Evolutionary conservation across 2,797 vertebrate genomes (phyloP), one percentile per base, ranked within the genome.

Genomic region (Chaunax sp.): DNA sequence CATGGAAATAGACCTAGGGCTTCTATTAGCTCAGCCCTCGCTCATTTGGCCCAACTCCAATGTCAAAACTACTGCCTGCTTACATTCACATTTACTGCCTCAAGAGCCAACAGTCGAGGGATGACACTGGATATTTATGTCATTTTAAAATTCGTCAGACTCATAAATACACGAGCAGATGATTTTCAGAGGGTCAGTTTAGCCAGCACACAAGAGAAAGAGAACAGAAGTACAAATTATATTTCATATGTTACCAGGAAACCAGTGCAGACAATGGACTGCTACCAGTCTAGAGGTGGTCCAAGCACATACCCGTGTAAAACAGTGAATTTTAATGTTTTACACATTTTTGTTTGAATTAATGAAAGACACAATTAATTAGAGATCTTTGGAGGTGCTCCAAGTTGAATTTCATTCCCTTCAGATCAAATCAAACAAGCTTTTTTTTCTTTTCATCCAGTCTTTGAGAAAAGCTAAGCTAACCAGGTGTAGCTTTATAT

Each of bases 1-100:
- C 79, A 90, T 85, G 84, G 81, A 87, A 90, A 91, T 82, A 82
- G 83, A 90, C 89, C 81, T 64, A 49, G 52, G 82, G 87, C 84
- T 74, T 64, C 84, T 89, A 89, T 91, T 90, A 90, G 84, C 76
- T 77, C 76, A 80, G 75, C 76, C 72, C 67, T 69, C 58, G 67
- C 80, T 84, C 86, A 87, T 87, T 85, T 90, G 82, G 85, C 82
- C 59, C 28, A 18, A 44, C 76, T 87, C 75, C 79, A 86, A 78
- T 79, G 73, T 87, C 77, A 86, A 57, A 90, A 70, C 67, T 57
- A 51, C 69, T 73, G 61, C 74, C 78, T 83, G 66, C 68, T 75
- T 54, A 61, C 61, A 79, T 78, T 83, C 61, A 75, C 50, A 72
- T 72, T 61, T 37, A 60, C 41, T 77, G 73, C 72, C 60, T 76